phyloP scores from a whole-genome alignment of 2,797 vertebrate genomes.

The Luscinia luscinia region DNA sequence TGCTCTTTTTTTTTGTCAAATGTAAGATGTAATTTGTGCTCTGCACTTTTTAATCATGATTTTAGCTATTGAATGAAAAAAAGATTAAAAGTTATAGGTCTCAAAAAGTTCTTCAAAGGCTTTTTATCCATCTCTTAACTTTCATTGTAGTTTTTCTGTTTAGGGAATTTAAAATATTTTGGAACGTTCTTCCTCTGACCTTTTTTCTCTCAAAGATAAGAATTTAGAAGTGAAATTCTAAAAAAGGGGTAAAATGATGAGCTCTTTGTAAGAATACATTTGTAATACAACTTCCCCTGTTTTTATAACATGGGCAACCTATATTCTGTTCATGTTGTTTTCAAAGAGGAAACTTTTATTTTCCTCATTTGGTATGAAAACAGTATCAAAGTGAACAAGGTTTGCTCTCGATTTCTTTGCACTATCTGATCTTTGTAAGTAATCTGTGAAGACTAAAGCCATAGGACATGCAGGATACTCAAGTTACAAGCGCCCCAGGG shows the following conservation, averaged over 20 bases:
- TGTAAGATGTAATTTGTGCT: background rate
- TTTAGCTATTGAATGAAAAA: background rate
- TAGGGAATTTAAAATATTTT: background rate
- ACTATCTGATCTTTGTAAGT: slow-evolving; percentile 48
- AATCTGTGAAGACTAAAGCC: slow-evolving; percentile 53
- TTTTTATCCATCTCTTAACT: background rate
- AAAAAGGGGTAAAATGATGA: background rate
- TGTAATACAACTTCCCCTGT: background rate
- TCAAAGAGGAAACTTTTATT: slow-evolving; percentile 17
- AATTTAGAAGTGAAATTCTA: background rate
- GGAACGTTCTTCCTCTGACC: accelerated
- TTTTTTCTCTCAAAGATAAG: background rate
- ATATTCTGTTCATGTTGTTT: background rate
- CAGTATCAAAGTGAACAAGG: slow-evolving; percentile 16
- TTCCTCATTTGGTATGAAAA: slow-evolving; percentile 42
- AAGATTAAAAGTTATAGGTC: background rate
- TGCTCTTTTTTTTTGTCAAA: background rate
- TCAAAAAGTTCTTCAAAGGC: background rate
- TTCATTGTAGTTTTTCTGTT: background rate
- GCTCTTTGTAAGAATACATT: background rate
- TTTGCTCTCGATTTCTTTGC: slow-evolving; percentile 54
- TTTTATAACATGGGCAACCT: background rate
- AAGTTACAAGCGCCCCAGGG: slow-evolving; percentile 47
- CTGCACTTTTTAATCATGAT: background rate
- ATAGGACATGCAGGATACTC: slow-evolving; percentile 41